Base-by-base conservation (phyloP, 2,888 invertebrate species). In the Rhingia campestris region DNA sequence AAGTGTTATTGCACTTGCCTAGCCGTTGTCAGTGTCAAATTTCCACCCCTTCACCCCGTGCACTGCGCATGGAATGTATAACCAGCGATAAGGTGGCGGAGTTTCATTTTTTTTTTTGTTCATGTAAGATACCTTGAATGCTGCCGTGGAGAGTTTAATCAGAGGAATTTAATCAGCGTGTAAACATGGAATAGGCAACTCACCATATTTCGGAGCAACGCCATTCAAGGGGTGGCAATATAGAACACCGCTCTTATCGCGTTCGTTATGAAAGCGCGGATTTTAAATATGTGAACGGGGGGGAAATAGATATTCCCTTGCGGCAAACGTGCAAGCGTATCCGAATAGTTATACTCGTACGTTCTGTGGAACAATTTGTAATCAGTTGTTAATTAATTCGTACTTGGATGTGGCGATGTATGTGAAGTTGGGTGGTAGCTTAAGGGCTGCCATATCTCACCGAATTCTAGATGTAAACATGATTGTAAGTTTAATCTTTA, bases 361-460 rank as follows among this genome's bases (percentile, higher is more conserved):
- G 33, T 61, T 59, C 58, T 56, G 33, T 49, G 32, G 35, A 12
- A 61, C 12, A 58, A 49, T n/a, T 22, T 45, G 54, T 61, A 61
- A 61, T 74, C 73, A 80, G 54, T 61, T 69, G 74, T 73, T 80
- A 80, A 80, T 74, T 80, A 80, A 67, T 74, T 80, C 67, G 43
- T 63, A 63, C 74, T 69, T 63, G 67, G 74, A 58, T 63, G 67
- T 10, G 43, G 63, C 47, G 41, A 63, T 61, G 33, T 32, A 33
- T 39, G 14, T 6, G 12, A 41, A 30, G 37, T 12, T n/a, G 30
- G 47, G 49, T n/a, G 47, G 58, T 7, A 4, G 33, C 7, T 51
- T 32, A 51, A 61, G 53, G 53, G 59, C 9, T 51, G 5, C 58
- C 35, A 5, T 12, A 35, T 49, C 39, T 54, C 22, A 35, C 35